A percentile compares a stretch with the other conserved stretches of the same genome.
These are phyloP conservation scores for Sorex maritimensis DNA, from an alignment of 2,797 vertebrate species.

Conservation along the genomic window DNA sequence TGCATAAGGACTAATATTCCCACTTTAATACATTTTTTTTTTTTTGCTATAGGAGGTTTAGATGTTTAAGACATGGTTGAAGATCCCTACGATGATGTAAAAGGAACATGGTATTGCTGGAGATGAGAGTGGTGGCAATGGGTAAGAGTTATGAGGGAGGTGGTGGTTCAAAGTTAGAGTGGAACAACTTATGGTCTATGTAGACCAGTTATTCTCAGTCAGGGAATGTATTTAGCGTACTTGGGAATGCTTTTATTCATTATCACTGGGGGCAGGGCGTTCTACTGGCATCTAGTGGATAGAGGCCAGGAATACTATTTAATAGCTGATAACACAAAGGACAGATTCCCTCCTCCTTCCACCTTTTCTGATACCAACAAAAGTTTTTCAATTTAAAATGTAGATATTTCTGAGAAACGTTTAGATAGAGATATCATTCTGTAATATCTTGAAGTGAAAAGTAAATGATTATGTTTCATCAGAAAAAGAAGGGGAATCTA, in stretches of 20 bases:
- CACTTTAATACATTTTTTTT: too few species aligned
- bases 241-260: slow-evolving; percentile 30
- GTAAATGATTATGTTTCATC: not conserved
- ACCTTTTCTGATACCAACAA: not conserved
- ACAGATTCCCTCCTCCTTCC: not conserved
- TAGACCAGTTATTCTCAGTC: not conserved
- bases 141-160: fast-evolving
- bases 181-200: not conserved
- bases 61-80: not conserved
- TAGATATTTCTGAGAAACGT: not conserved
- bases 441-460: not conserved
- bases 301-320: not conserved
- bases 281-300: not conserved
- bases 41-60: too few species aligned
- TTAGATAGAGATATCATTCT: not conserved
- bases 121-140: not conserved
- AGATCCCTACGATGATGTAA: not conserved
- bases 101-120: not conserved
- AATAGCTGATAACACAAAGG: not conserved
- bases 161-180: not conserved
- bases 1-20: not conserved
- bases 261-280: not conserved
- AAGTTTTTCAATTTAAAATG: not conserved
- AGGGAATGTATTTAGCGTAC: not conserved
- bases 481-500: not conserved